Conservation (phyloP, 1,140 invertebrate species). For the Magallana angulata region DNA sequence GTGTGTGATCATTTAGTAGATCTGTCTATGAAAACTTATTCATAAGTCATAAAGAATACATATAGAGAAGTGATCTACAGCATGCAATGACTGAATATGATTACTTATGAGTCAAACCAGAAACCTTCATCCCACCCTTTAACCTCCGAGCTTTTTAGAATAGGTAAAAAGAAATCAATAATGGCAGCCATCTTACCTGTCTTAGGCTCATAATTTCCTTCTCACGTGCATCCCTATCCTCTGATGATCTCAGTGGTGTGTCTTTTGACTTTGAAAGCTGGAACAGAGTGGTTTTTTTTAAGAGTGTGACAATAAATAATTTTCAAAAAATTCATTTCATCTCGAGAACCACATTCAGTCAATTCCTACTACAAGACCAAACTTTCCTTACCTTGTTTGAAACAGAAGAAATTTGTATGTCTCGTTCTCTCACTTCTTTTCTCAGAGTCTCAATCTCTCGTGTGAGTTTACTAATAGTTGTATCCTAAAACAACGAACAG, state of each 20-base stretch:
- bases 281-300: slow-evolving; percentile 7
- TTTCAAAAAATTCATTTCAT: no score
- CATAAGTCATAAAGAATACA: background rate
- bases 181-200: slow-evolving; percentile 64
- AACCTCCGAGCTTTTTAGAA: background rate
- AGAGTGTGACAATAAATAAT: no score
- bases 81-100: slow-evolving; percentile 30
- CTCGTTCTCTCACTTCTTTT: slow-evolving; percentile 76
- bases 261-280: slow-evolving; percentile 65
- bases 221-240: slow-evolving; percentile 76
- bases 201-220: slow-evolving; percentile 77
- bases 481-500: slow-evolving; percentile 71
- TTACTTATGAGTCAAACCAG: background rate
- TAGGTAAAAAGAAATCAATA: background rate
- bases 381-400: slow-evolving; percentile 67
- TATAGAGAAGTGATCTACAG: slow-evolving; percentile 5
- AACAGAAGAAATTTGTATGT: slow-evolving; percentile 70
- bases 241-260: slow-evolving; percentile 58
- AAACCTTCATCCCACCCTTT: background rate
- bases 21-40: no score
- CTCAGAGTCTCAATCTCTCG: slow-evolving; percentile 78
- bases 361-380: no score
- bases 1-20: no score
- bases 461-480: slow-evolving; percentile 77
- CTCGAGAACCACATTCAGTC: no score